Conservation (phyloP, 2,113 vertebrate genomes). For the Apus apus region DNA sequence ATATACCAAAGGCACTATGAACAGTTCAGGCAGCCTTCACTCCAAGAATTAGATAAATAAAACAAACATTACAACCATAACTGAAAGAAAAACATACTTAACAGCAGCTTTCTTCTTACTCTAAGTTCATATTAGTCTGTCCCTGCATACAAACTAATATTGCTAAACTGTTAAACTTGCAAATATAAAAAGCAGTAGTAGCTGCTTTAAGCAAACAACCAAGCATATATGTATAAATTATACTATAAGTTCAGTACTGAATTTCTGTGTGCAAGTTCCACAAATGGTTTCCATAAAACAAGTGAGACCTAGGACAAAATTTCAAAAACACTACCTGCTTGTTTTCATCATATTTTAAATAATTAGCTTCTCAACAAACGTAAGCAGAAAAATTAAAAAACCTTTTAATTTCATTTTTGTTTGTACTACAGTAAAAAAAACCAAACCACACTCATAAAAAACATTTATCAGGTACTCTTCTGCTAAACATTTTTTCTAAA, state of each 20-base stretch:
- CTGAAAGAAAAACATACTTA: not conserved
- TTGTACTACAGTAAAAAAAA: not conserved
- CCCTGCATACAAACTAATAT: not conserved
- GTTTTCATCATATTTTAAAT: constrained; percentile 17
- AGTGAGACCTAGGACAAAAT: not conserved
- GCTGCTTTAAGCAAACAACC: not conserved
- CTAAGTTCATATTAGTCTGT: not conserved
- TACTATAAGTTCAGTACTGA: not conserved
- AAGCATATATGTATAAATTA: not conserved
- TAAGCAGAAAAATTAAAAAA: not conserved
- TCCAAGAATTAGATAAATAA: not conserved
- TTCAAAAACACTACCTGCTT: constrained; percentile 36
- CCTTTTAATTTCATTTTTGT: not conserved
- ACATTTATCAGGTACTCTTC: not conserved
- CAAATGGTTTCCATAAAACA: not conserved
- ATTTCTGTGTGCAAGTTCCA: not conserved
- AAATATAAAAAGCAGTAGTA: not conserved
- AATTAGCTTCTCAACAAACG: not conserved
- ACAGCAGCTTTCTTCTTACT: not conserved
- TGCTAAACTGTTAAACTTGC: not conserved
- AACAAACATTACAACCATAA: not conserved
- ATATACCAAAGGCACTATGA: not conserved
- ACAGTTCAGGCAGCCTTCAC: not conserved
- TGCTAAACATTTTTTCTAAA: not conserved
- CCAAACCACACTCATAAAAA: not conserved